Conservation (phyloP, 1,140 invertebrate species). For the Lysiphlebus fabarum region DNA sequence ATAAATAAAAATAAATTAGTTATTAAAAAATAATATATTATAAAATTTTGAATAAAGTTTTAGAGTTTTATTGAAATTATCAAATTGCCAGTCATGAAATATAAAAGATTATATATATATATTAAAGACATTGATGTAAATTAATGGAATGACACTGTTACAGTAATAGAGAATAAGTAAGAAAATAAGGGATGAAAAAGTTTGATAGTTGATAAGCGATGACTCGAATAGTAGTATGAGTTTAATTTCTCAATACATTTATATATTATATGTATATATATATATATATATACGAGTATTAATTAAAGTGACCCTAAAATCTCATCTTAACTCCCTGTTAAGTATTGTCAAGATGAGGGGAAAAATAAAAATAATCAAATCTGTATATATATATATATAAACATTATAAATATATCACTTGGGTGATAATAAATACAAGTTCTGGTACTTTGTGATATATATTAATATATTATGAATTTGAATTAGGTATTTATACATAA, state of each 20-base stretch:
- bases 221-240: constrained; percentile 16
- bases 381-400: constrained; percentile 34
- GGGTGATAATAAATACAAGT: constrained; percentile 26
- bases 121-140: constrained; percentile 57
- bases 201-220: constrained; percentile 37
- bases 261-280: too few species aligned
- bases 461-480: too few species aligned
- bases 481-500: neutral
- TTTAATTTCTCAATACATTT: too few species aligned
- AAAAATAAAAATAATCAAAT: constrained; percentile 25
- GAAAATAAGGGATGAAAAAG: constrained; percentile 19
- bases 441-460: neutral
- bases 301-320: constrained; percentile 31
- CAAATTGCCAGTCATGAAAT: constrained; percentile 16
- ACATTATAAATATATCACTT: constrained; percentile 25
- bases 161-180: too few species aligned
- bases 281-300: constrained; percentile 22
- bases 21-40: too few species aligned
- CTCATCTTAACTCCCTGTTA: constrained; percentile 27
- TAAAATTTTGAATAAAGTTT: too few species aligned
- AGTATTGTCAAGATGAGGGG: constrained; percentile 28
- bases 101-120: too few species aligned
- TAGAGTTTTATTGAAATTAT: too few species aligned
- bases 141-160: constrained; percentile 41
- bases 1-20: too few species aligned